Evolutionary conservation across 2,888 invertebrate genomes (phyloP).

Genomic region (Epirrhoe alternata): DNA sequence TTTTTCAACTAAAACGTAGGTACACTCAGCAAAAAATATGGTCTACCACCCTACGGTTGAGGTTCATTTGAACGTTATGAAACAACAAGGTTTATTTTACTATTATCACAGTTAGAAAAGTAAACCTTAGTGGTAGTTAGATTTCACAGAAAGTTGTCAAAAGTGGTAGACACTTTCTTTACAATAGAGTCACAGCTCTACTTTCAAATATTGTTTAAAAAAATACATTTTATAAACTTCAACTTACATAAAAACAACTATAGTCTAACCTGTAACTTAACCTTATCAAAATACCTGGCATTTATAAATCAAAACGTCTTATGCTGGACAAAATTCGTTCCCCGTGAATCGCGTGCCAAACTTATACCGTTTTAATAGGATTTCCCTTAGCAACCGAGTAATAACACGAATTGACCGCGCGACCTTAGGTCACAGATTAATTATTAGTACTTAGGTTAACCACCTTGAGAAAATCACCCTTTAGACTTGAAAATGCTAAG

Average conservation of each 20-base stretch:
- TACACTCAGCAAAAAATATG: no score
- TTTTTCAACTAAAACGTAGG: no score
- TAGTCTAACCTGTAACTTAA: neutral
- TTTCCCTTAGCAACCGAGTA: conserved; percentile 40
- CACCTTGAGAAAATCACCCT: conserved; percentile 46
- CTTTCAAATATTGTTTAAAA: no score
- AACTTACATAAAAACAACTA: neutral
- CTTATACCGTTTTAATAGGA: conserved; percentile 12
- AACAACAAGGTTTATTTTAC: no score
- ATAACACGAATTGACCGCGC: conserved; percentile 57
- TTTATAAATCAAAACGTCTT: neutral
- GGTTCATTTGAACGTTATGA: no score
- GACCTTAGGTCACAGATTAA: conserved; percentile 40
- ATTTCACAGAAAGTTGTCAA: no score
- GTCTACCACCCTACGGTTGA: no score
- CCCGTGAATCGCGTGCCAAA: conserved; percentile 31
- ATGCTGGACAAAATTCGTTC: neutral
- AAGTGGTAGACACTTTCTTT: no score
- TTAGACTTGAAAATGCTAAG: neutral
- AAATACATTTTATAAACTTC: neutral
- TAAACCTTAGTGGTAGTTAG: no score
- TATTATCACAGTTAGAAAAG: no score
- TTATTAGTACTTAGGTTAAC: conserved; percentile 47
- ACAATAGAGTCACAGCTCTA: no score
- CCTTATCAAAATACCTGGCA: neutral